Percentiles rank a stretch among this genome's conserved stretches.
Conservation (phyloP, 2,113 vertebrate species). For the Poeciliopsis occidentalis region DNA sequence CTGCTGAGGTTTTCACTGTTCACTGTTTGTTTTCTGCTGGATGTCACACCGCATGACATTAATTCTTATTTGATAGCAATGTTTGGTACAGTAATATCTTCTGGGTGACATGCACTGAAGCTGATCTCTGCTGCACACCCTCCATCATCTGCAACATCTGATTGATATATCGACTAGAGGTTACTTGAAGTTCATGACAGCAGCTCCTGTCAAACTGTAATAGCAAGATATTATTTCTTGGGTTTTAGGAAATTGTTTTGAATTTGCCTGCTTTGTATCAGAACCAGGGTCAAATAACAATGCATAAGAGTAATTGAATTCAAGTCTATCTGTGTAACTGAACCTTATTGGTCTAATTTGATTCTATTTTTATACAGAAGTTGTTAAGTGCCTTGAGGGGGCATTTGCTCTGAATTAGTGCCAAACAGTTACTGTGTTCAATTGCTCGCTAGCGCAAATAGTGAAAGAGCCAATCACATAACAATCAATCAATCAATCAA, state of each 20-base stretch:
- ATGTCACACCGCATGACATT: conserved; percentile 45
- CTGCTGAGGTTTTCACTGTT: conserved; percentile 26
- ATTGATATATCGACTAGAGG: conserved; percentile 9
- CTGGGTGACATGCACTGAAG: conserved; percentile 22
- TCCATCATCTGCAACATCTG: conserved; percentile 23
- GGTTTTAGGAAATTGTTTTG: conserved; percentile 33
- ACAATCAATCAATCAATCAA: too few species aligned
- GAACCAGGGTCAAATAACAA: background rate
- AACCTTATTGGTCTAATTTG: background rate
- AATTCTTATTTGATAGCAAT: conserved; percentile 36
- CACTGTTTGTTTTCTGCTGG: conserved; percentile 48
- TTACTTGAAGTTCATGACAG: background rate
- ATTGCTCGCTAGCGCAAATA: background rate
- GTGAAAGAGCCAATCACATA: background rate
- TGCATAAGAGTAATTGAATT: background rate
- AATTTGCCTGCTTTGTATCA: background rate
- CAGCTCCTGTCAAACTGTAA: background rate
- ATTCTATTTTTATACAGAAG: background rate
- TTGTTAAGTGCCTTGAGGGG: background rate
- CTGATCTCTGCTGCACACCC: conserved; percentile 26
- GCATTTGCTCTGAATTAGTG: background rate
- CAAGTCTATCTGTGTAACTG: background rate
- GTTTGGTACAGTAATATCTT: conserved; percentile 46
- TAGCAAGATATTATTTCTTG: conserved; percentile 31
- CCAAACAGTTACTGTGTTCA: background rate